Base-by-base conservation (phyloP, 2,888 invertebrate species). In the Drosophila pseudotalamancana region DNA sequence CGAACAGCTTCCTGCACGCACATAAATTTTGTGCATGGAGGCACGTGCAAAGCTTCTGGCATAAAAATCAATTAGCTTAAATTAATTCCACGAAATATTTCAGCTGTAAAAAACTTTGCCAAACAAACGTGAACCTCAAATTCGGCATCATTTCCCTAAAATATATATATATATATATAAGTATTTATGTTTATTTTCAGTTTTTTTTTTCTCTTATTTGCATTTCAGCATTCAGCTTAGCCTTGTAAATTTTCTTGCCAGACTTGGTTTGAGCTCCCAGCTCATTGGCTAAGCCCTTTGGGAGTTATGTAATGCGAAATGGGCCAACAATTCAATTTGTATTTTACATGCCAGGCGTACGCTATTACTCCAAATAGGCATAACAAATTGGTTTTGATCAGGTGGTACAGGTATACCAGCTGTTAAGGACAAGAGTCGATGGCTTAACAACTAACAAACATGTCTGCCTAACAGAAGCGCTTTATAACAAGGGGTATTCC, bases 61-160 rank as follows among this genome's bases (percentile, higher is more conserved):
- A 60, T 49, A 65, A 70, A 79, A 81, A 77, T 86, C 86, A 81
- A 81, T 83, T 86, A 81, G 76, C 80, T 79, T 77, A 63, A 81
- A 86, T 83, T 73, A 81, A 86, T 83, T 86, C 80, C 62, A 59
- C 60, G 69, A 72, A 66, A 61, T 56, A 55, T 61, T 69, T 62
- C 40, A 25, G 60, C 55, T 59, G 65, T 43, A 56, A 63, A 69
- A 72, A 69, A 69, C 37, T 60, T 67, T 55, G 23, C 45, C 68
- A 39, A 53, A 49, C 32, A 60, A 67, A 72, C 50, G 57, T 65
- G 50, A 75, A 56, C 55, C 53, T 4, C 61, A 56, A 49, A 46
- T 62, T 53, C 59, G 32, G 25, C 49, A 56, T 40, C 53, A n/a
- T n/a, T n/a, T 43, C 35, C 29, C 3, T 1, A 14, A 6, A 0